phyloP scores from a whole-genome alignment of 2,113 vertebrate genomes.

The Bufo gargarizans region DNA sequence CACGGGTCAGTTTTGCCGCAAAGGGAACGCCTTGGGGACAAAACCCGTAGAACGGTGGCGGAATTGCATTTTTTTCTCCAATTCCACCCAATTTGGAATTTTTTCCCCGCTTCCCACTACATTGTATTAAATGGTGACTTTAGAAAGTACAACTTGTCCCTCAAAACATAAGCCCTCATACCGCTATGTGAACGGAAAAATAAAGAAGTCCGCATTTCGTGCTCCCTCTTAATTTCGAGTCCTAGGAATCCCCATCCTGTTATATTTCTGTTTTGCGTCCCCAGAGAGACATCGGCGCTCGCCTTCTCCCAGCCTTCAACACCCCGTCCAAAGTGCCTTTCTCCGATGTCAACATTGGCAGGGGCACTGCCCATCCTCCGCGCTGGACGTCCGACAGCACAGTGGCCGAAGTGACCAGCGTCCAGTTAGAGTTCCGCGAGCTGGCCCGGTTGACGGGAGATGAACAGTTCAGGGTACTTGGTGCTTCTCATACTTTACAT shows the following conservation, averaged over 20 bases:
- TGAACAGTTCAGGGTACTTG: constrained; percentile 82
- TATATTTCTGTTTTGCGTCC: background rate
- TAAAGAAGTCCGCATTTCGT: no score
- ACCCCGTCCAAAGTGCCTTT: constrained; percentile 94
- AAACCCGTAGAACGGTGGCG: no score
- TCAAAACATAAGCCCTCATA: no score
- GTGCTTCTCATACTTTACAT: background rate
- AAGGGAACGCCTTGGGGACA: no score
- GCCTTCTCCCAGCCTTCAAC: constrained; percentile 92
- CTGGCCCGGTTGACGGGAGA: constrained; percentile 87
- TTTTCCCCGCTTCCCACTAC: no score
- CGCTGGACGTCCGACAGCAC: constrained; percentile 96
- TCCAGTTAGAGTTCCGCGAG: constrained; percentile 95
- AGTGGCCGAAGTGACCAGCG: constrained; percentile 93
- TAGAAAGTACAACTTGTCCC: no score
- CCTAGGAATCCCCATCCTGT: background rate
- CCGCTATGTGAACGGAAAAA: no score
- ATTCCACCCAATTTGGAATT: no score
- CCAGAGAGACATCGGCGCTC: constrained; percentile 89
- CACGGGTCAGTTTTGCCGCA: no score
- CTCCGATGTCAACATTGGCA: constrained; percentile 96
- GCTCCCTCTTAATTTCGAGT: no score
- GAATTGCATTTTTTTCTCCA: no score
- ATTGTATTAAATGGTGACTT: no score
- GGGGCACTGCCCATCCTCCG: constrained; percentile 87